Percentiles rank a stretch among this genome's conserved stretches.
phyloP scores from a whole-genome alignment of 1,140 invertebrate genomes.

The Danaus melanippus region DNA sequence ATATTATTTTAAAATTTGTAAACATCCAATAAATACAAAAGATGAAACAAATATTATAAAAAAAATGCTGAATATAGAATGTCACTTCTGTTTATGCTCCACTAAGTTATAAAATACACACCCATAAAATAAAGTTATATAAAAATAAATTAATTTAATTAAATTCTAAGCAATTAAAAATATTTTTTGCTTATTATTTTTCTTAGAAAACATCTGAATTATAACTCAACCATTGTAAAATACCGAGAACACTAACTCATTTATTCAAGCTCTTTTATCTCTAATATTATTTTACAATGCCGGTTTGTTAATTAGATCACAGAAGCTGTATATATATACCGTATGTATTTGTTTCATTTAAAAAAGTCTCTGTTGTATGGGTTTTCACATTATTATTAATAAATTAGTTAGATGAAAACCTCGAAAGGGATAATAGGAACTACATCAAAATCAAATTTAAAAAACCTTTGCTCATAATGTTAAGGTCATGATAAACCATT shows the following conservation, averaged over 20 bases:
- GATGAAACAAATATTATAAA: too few relatives aligned
- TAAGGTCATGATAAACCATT: conserved; percentile 17
- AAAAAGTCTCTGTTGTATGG: neutral
- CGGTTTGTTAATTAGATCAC: conserved; percentile 14
- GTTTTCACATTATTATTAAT: conserved; percentile 4
- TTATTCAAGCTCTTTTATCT: conserved; percentile 6
- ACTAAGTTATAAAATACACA: too few relatives aligned
- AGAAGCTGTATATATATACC: conserved; percentile 3
- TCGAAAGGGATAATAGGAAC: conserved; percentile 9
- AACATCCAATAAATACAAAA: too few relatives aligned
- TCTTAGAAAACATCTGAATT: too few relatives aligned
- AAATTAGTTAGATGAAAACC: conserved; percentile 3
- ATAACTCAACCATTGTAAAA: too few relatives aligned
- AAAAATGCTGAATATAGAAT: too few relatives aligned
- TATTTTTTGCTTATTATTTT: too few relatives aligned
- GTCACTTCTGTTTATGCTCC: too few relatives aligned
- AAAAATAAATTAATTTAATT: too few relatives aligned
- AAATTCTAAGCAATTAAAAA: too few relatives aligned
- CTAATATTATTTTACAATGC: conserved; percentile 8
- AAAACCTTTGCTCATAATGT: conserved; percentile 20
- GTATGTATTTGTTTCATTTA: neutral
- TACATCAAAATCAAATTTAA: conserved; percentile 26
- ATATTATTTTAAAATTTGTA: too few relatives aligned
- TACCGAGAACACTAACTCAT: neutral
- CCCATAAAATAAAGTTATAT: too few relatives aligned